Base-by-base conservation (phyloP, 2,888 invertebrate species). In the Lasioglossum pauxillum region DNA sequence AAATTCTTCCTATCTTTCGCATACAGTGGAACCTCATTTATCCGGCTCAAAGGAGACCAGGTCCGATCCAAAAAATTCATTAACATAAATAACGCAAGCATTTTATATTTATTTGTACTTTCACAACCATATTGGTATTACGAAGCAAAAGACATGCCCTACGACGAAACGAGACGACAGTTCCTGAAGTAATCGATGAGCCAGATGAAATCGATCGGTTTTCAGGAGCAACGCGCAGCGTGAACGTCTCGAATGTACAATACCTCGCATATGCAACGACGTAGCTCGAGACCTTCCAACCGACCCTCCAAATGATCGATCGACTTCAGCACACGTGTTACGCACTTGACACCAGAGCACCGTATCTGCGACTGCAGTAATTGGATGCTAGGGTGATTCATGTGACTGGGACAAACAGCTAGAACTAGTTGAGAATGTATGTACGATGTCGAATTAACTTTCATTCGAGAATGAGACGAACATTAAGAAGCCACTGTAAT, bases 331-430 rank as follows among this genome's bases (percentile, higher is more conserved):
- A 38, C 71, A 31, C 38, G 73, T 84, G 72, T 72, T 67, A 41
- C 46, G 60, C 38, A 71, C 67, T 75, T 82, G 71, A 69, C 72
- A 72, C 31, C 35, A 60, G 60, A 27, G 60, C n/a, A 60, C 27
- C n/a, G 60, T 60, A 60, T 49, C 67, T 80, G 69, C 69, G 75
- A 78, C 75, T 71, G 27, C 27, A 23, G 80, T 35, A 69, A 72
- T 76, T 82, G 64, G 77, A 84, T 84, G 84, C 82, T 72, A 60
- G 60, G 60, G 27, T 60, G 60, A 60, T 60, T 60, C 60, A 31
- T 60, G 27, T 27, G 27, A 60, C 60, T 27, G 14, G 60, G 27
- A 60, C 60, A 27, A 60, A 60, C 27, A 27, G 60, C 60, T 53
- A 60, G 60, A 27, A 27, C 60, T 60, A 27, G 27, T 10, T 10